Percentiles rank a stretch among this genome's conserved stretches.
Conservation (phyloP, 2,888 invertebrate genomes). For the Anthrax anthrax region DNA sequence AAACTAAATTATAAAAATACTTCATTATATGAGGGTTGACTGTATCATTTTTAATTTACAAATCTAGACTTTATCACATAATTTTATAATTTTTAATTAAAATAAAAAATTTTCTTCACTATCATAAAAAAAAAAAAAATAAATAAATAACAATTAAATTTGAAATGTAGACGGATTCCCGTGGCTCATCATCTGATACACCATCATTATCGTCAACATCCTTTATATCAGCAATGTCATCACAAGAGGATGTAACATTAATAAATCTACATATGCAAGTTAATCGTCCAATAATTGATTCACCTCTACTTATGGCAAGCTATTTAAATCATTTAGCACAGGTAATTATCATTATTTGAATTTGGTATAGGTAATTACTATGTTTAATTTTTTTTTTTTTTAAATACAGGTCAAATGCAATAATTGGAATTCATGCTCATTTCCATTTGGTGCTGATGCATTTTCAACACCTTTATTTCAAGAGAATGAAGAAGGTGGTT, state of each 20-base stretch:
- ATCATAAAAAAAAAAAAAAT: neutral
- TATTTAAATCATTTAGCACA: conserved; percentile 87
- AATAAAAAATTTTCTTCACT: neutral
- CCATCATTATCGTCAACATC: conserved; percentile 72
- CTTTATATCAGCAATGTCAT: conserved; percentile 81
- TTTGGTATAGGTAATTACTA: neutral
- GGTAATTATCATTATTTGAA: conserved; percentile 33
- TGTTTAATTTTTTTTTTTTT: neutral
- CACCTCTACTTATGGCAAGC: conserved; percentile 86
- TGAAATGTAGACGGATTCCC: conserved; percentile 28
- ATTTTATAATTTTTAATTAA: no score
- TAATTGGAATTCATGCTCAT: conserved; percentile 63
- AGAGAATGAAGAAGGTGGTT: conserved; percentile 55
- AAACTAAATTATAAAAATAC: no score
- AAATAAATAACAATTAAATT: neutral
- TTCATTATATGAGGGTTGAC: no score
- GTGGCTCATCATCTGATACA: conserved; percentile 56
- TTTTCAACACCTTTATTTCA: conserved; percentile 70
- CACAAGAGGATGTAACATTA: conserved; percentile 80
- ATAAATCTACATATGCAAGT: conserved; percentile 92
- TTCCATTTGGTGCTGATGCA: conserved; percentile 57
- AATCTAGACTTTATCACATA: no score
- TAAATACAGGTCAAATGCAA: conserved; percentile 40
- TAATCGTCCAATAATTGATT: conserved; percentile 80
- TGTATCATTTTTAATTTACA: no score